Percentiles rank a stretch among this genome's conserved stretches.
Conservation (phyloP, 2,797 vertebrate genomes). For the Pangasius djambal region DNA sequence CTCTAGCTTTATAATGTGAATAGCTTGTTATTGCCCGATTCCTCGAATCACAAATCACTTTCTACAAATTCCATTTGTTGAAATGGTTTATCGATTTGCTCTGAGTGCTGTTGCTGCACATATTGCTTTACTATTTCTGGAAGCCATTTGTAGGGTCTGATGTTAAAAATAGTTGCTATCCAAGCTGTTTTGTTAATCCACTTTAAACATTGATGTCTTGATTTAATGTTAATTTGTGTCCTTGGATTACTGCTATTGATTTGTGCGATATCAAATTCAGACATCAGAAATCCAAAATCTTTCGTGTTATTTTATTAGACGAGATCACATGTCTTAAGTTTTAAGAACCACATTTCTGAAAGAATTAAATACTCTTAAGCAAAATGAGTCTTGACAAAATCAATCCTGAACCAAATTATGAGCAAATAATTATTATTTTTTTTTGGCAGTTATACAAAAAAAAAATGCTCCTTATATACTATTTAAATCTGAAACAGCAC, state of each 20-base stretch:
- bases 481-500: background rate
- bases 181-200: conserved; percentile 41
- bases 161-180: conserved; percentile 21
- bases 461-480: background rate
- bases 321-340: background rate
- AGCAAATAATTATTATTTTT: background rate
- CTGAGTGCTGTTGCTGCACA: background rate
- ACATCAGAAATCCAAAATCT: background rate
- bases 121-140: conserved; percentile 13
- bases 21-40: background rate
- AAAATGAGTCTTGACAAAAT: background rate
- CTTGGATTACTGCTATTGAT: conserved; percentile 61
- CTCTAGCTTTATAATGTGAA: conserved; percentile 36
- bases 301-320: background rate
- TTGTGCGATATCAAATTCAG: conserved; percentile 59
- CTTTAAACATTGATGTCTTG: conserved; percentile 37
- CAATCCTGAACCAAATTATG: background rate
- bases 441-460: background rate
- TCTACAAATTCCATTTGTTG: conserved; percentile 10
- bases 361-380: background rate
- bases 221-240: conserved; percentile 42
- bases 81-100: conserved; percentile 26
- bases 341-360: background rate
- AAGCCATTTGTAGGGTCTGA: background rate
- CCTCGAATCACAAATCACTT: background rate